Percentiles rank a stretch among this genome's conserved stretches.
Evolutionary conservation across 2,113 vertebrate species (phyloP).

Genomic region (Entelurus aequoreus): DNA sequence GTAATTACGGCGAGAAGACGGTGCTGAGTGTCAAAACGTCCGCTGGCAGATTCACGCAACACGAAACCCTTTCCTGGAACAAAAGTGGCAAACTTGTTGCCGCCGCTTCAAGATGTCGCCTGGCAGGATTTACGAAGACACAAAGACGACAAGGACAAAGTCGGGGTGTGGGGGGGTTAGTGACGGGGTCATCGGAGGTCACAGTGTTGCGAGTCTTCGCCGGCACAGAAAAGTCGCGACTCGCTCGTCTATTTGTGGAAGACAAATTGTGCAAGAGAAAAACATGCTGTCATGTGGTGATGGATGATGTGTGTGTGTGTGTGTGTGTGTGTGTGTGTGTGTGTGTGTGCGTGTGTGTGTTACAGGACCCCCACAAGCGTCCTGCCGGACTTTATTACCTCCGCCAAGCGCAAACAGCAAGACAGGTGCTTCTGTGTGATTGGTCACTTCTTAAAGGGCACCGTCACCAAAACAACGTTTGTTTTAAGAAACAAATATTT

Average conservation of each 20-base stretch:
- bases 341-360: too few relatives aligned
- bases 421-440: too few relatives aligned
- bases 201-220: too few relatives aligned
- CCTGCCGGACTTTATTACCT: too few relatives aligned
- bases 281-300: background rate
- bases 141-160: background rate
- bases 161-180: background rate
- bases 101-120: constrained; percentile 65
- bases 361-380: too few relatives aligned
- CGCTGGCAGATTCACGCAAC: constrained; percentile 63
- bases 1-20: constrained; percentile 23
- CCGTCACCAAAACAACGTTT: too few relatives aligned
- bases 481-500: too few relatives aligned
- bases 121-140: constrained; percentile 69
- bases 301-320: background rate
- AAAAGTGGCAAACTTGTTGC: constrained; percentile 69
- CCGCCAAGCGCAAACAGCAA: too few relatives aligned
- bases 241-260: background rate
- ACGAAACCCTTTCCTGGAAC: constrained; percentile 61
- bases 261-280: background rate
- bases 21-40: constrained; percentile 74
- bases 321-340: too few relatives aligned
- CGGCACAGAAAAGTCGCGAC: background rate
- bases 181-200: background rate
- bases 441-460: too few relatives aligned